Evolutionary conservation across 2,888 invertebrate genomes (phyloP).

Genomic region (Crossocerus cetratus): DNA sequence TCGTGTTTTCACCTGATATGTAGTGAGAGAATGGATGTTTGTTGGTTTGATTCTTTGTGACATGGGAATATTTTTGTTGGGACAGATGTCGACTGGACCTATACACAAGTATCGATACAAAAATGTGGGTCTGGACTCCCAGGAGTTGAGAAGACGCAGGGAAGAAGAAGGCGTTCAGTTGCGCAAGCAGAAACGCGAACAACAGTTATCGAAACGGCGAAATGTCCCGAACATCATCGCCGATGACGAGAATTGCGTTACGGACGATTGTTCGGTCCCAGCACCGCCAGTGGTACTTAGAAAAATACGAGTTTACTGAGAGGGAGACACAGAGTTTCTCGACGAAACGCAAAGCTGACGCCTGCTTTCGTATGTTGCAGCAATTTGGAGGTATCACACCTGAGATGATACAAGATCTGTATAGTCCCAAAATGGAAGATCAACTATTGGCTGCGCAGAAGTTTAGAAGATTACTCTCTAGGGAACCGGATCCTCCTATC

Average conservation of each 20-base stretch:
- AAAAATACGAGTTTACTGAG: not conserved
- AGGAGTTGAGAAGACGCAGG: conserved; percentile 92
- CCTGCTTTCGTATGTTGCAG: conserved; percentile 68
- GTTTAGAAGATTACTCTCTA: conserved; percentile 94
- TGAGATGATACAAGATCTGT: conserved; percentile 91
- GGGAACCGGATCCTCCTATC: conserved; percentile 98
- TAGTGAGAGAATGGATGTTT: not conserved
- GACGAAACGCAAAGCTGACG: not conserved
- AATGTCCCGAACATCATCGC: conserved; percentile 82
- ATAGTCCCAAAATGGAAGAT: conserved; percentile 86
- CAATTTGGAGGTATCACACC: conserved; percentile 82
- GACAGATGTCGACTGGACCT: conserved; percentile 86
- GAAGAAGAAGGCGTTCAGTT: conserved; percentile 98
- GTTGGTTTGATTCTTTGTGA: not conserved
- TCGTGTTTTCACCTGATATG: not conserved
- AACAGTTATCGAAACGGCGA: conserved; percentile 93
- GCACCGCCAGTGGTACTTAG: conserved; percentile 57
- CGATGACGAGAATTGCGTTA: conserved; percentile 69
- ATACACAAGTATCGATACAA: conserved; percentile 95
- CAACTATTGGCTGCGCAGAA: conserved; percentile 94
- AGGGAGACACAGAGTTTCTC: not conserved
- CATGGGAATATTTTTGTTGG: conserved; percentile 36
- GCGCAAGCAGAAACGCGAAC: conserved; percentile 96
- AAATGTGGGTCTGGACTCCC: conserved; percentile 93
- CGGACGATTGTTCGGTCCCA: conserved; percentile 65